Evolutionary conservation across 1,140 invertebrate species (phyloP), one percentile per base, ranked within the genome.

Genomic region (Plodia interpunctella): DNA sequence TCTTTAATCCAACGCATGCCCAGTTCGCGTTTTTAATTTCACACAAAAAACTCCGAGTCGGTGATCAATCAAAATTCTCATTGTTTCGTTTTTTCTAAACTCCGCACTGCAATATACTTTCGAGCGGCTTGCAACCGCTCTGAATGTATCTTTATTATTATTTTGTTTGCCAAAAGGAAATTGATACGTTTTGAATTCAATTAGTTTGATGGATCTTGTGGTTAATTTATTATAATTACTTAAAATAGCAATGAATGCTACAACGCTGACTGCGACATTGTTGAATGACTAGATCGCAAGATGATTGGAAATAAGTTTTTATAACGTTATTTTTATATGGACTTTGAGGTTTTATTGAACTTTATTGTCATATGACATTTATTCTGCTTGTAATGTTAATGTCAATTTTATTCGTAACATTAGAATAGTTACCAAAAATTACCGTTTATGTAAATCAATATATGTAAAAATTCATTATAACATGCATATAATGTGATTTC

Each of bases 41-140:
- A 83, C 76, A 87, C 81, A 89, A 89, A 89, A 88, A 87, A 69
- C 75, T 72, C 70, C 63, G 80, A 79, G 71, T 83, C 77, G 87
- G 87, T 89, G 83, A 89, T 89, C 85, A 89, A 89, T 89, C 87
- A 89, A 84, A 89, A 80, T 73, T 80, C 73, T 73, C 77, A 78
- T 81, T 72, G 70, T 66, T 83, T 74, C 67, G 74, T 80, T 82
- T 64, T 79, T 85, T 84, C 82, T 84, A 80, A 82, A 79, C 80
- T 79, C 79, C 73, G 11, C 30, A 87, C 80, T 80, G 82, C 84
- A 80, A 73, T 85, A 82, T 69, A 85, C 81, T 87, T 88, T 86
- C 78, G 86, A 44, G 38, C 38, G 10, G 77, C 77, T 78, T 80
- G 84, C 83, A 84, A 87, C 82, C 84, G 77, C 80, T 85, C 79